phyloP scores from a whole-genome alignment of 2,888 invertebrate genomes.

The Leptodirus hochenwartii region DNA sequence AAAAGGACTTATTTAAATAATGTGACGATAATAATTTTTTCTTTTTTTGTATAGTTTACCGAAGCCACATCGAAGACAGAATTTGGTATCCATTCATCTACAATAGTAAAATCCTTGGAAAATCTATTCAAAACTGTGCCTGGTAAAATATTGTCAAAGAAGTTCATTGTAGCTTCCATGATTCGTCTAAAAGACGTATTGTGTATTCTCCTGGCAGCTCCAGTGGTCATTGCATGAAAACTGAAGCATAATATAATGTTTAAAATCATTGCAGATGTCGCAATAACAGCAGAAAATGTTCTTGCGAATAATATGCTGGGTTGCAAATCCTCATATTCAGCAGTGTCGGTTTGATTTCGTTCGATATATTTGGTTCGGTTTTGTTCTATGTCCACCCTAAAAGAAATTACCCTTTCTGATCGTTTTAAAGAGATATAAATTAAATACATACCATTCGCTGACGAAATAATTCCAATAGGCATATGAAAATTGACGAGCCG shows the following conservation, averaged over 20 bases:
- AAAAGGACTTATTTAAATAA: too few species aligned
- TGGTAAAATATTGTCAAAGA: slow-evolving; percentile 14
- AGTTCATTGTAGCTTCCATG: slow-evolving; percentile 14
- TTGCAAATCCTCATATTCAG: too few species aligned
- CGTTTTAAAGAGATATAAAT: too few species aligned
- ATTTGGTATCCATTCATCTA: slow-evolving; percentile 15
- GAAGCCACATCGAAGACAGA: slow-evolving; percentile 11
- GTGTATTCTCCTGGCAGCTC: slow-evolving; percentile 16
- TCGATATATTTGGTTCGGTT: too few species aligned
- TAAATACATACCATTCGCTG: slow-evolving; percentile 9
- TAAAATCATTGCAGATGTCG: too few species aligned
- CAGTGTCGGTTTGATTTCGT: too few species aligned
- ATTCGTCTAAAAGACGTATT: slow-evolving; percentile 12
- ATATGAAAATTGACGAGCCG: slow-evolving; percentile 13
- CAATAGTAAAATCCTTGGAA: slow-evolving; percentile 15
- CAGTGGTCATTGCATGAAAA: slow-evolving; percentile 16
- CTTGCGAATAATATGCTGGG: too few species aligned
- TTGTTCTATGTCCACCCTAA: too few species aligned
- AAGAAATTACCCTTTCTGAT: too few species aligned
- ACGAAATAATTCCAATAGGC: slow-evolving; percentile 9
- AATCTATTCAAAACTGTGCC: slow-evolving; percentile 17
- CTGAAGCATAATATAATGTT: too few species aligned
- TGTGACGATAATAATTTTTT: too few species aligned
- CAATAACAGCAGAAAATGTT: too few species aligned
- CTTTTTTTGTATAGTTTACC: slow-evolving; percentile 12